Evolutionary conservation across 2,797 vertebrate genomes (phyloP).

Genomic region (Ctenochaetus hawaiiensis): DNA sequence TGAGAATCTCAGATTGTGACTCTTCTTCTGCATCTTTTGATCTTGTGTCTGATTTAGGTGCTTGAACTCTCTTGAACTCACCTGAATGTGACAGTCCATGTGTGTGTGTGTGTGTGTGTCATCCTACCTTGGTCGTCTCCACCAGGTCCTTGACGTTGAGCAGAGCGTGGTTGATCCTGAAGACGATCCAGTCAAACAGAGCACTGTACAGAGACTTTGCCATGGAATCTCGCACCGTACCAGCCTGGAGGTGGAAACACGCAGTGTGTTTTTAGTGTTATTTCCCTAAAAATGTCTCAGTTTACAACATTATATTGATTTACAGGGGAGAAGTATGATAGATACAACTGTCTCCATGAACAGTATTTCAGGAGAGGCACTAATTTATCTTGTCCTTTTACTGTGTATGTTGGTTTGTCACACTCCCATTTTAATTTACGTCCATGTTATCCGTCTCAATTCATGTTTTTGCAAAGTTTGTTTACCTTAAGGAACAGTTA

Average conservation of each 20-base stretch:
- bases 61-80: not conserved
- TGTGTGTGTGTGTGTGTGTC: not conserved
- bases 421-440: not conserved
- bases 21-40: no score
- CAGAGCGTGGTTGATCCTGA: slow-evolving; percentile 98
- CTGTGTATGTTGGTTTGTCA: not conserved
- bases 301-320: not conserved
- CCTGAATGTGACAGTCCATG: not conserved
- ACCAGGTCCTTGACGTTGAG: slow-evolving; percentile 95
- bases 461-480: no score
- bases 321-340: not conserved
- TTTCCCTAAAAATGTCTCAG: not conserved
- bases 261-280: not conserved
- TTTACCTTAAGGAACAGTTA: no score
- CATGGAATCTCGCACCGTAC: slow-evolving; percentile 97
- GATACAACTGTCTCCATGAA: not conserved
- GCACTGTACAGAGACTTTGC: slow-evolving; percentile 97
- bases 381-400: not conserved
- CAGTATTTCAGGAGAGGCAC: no score
- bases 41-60: no score
- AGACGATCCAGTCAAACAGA: slow-evolving; percentile 99
- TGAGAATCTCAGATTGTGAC: no score
- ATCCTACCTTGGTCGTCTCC: slow-evolving; percentile 91
- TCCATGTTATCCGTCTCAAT: not conserved
- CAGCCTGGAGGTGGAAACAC: slow-evolving; percentile 84